These are phyloP conservation scores for Jaculus jaculus DNA, from an alignment of 2,113 vertebrate species.

Conservation along the genomic window DNA sequence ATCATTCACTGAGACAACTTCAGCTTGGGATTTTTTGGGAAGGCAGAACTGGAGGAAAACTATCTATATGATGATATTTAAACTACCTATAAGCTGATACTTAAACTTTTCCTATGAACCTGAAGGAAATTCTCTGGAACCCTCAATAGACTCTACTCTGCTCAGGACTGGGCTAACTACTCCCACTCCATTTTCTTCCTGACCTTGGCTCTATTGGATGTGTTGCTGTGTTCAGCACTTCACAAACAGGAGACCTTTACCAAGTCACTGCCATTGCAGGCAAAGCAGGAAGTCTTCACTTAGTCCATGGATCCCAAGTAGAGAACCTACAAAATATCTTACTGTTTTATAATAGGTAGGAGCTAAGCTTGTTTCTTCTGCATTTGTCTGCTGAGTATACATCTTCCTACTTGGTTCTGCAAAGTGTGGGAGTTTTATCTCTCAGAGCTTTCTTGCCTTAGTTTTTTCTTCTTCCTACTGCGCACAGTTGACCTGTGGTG, in stretches of 20 bases:
- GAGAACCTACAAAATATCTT: background rate
- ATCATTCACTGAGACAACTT: background rate
- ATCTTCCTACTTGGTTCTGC: background rate
- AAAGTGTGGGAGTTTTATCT: background rate
- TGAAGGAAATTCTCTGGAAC: background rate
- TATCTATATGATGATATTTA: background rate
- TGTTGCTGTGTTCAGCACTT: background rate
- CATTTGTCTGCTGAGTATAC: background rate
- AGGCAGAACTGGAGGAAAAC: background rate
- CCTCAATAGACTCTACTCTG: background rate
- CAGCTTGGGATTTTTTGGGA: background rate
- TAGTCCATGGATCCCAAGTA: background rate
- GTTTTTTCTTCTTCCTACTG: background rate
- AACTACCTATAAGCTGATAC: background rate
- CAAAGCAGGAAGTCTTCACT: background rate
- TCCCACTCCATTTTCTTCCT: background rate
- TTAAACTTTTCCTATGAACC: background rate
- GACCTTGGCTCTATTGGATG: background rate
- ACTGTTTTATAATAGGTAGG: background rate
- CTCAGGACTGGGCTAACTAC: too few relatives aligned
- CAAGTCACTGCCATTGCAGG: background rate
- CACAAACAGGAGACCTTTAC: background rate
- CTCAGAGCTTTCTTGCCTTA: background rate
- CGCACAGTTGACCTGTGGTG: background rate
- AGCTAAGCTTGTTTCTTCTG: too few relatives aligned